These are phyloP conservation scores for Drosophila quadrilineata DNA, from an alignment of 1,140 invertebrate species.

Conservation along the genomic window DNA sequence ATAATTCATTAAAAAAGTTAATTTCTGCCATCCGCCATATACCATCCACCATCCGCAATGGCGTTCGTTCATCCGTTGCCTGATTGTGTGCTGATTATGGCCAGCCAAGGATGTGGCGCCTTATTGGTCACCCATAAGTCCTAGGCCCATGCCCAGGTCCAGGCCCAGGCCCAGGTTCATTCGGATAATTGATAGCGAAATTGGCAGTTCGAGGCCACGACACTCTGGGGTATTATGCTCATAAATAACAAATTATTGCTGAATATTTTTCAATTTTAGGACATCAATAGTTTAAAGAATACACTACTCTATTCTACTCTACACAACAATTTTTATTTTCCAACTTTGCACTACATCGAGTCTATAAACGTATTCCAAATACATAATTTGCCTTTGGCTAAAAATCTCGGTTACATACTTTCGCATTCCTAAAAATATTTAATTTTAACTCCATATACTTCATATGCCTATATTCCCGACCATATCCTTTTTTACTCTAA, in stretches of 20 bases:
- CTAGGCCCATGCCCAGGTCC: background rate
- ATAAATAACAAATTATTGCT: conserved; percentile 15
- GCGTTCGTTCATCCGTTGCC: conserved; percentile 42
- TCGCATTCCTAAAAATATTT: conserved; percentile 66
- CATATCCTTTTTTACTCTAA: conserved; percentile 61
- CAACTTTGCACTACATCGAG: no score
- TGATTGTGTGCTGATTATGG: conserved; percentile 72
- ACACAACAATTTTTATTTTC: no score
- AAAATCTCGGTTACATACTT: no score
- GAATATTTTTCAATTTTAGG: no score
- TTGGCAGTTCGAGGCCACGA: conserved; percentile 31
- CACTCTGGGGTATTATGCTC: conserved; percentile 51
- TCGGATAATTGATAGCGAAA: conserved; percentile 52
- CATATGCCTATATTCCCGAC: conserved; percentile 35
- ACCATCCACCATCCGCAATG: no score
- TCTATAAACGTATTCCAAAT: no score
- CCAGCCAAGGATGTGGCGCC: conserved; percentile 63
- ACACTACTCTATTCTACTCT: background rate
- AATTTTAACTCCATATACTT: conserved; percentile 76
- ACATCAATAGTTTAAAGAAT: background rate
- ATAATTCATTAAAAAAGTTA: conserved; percentile 79
- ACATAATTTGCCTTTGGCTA: no score
- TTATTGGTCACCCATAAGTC: conserved; percentile 51
- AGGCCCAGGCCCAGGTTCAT: conserved; percentile 7
- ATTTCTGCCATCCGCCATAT: conserved; percentile 74